Percentiles rank a stretch among this genome's conserved stretches.
Conservation (phyloP, 2,113 vertebrate genomes). For the Marmota flaviventris region DNA sequence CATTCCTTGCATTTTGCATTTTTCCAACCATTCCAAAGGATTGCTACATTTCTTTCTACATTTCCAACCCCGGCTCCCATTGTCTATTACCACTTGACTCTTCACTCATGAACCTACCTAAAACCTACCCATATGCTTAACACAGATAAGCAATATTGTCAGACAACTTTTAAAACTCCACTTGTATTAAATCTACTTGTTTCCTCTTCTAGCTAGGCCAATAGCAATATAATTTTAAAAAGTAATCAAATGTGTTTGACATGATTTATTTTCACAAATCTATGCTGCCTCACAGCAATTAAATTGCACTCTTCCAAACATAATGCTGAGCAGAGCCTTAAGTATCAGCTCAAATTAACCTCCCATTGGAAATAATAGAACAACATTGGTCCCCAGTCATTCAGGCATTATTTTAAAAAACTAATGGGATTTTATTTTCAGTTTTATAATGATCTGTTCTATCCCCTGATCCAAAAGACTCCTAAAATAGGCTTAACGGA, state of each 20-base stretch:
- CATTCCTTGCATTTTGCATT: neutral
- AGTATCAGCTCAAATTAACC: neutral
- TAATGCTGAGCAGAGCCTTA: neutral
- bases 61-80: neutral
- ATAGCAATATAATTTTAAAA: conserved; percentile 72
- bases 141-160: neutral
- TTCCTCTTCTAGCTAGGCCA: conserved; percentile 42
- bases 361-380: conserved; percentile 41
- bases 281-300: conserved; percentile 60
- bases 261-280: conserved; percentile 76
- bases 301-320: conserved; percentile 51
- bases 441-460: neutral
- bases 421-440: conserved; percentile 45
- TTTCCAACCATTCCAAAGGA: neutral
- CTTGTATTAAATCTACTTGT: conserved; percentile 17
- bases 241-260: conserved; percentile 76
- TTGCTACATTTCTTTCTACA: neutral
- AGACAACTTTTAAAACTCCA: neutral
- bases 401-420: conserved; percentile 28
- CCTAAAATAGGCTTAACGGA: neutral
- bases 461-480: neutral
- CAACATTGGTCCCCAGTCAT: neutral
- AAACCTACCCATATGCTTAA: neutral
- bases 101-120: neutral
- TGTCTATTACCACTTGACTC: neutral